Evolutionary conservation across 2,113 vertebrate genomes (phyloP), one percentile per base, ranked within the genome.

Genomic region (Chamaetylas fuelleborni): DNA sequence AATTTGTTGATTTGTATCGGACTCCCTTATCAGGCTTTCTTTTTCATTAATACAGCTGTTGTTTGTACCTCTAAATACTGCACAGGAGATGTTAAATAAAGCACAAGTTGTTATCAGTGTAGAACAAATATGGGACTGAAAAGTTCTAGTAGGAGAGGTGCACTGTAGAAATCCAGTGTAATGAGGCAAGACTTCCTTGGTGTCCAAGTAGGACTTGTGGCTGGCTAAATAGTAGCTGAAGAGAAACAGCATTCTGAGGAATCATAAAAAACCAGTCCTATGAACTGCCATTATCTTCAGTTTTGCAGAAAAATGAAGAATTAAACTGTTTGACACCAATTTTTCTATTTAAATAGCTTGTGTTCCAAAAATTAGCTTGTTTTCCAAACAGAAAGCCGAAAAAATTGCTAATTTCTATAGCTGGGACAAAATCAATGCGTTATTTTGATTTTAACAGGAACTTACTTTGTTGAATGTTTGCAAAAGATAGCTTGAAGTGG

Each of bases 401-500:
- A 93, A 77, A 69, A 43, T 4, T 15, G 40, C 17, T 70, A 1
- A 95, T 86, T 83, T 77, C 54, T 82, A 6, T 42, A 70, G n/a
- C 48, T 43, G 43, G 86, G 43, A 40, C 40, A 86, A 93, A 94
- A 92, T 77, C 85, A 88, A 73, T 93, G 66, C 36, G 51, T 90
- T 88, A 77, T 77, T 91, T 92, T 92, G 76, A 67, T 93, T 92
- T 91, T 84, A 95, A 73, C 54, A 77, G 38, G 71, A 88, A 65
- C n/a, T 87, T 58, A 78, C 33, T 88, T 77, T 83, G 62, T 90
- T 69, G 33, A 77, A 77, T 95, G 26, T 88, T 93, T 81, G 64
- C 72, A 86, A 96, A 90, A 93, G 42, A 86, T 76, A 80, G 33
- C 62, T 93, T 80, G 29, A 94, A 96, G 82, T 90, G 82, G 67